Evolutionary conservation across 1,140 invertebrate species (phyloP).

Genomic region (Leptonema lineaticorne): DNA sequence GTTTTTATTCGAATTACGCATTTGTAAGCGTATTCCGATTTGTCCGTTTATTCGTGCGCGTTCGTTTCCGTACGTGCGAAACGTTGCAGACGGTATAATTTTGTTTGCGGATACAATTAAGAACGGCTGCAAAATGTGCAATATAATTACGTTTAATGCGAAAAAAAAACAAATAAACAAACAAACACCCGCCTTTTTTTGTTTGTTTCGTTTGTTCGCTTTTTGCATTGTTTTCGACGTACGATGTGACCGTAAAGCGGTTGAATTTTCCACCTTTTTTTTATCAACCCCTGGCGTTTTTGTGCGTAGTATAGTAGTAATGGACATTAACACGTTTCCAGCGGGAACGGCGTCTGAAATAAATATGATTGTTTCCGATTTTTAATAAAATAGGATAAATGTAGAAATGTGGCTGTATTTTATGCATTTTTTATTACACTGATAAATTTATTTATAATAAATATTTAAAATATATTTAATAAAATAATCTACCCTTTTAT

Average conservation of each 20-base stretch:
- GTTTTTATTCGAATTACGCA: too few species aligned
- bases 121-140: conserved; percentile 6
- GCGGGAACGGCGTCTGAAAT: too few species aligned
- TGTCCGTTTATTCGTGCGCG: not conserved
- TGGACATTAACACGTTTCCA: too few species aligned
- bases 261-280: not conserved
- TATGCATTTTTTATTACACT: too few species aligned
- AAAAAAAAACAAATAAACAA: not conserved
- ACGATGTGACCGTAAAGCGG: not conserved
- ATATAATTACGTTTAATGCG: not conserved
- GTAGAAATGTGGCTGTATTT: too few species aligned
- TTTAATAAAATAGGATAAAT: too few species aligned
- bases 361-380: too few species aligned
- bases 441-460: too few species aligned
- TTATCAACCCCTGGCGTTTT: conserved; percentile 1
- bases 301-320: not conserved
- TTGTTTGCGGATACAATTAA: conserved; percentile 15
- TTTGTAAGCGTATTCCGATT: too few species aligned
- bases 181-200: not conserved
- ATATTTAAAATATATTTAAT: too few species aligned
- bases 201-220: not conserved
- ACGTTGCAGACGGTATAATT: conserved; percentile 2
- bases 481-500: too few species aligned
- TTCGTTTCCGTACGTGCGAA: not conserved
- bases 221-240: not conserved